A percentile compares a stretch with the other conserved stretches of the same genome.
Conservation (phyloP, 1,140 invertebrate genomes). For the Drosophila santomea region DNA sequence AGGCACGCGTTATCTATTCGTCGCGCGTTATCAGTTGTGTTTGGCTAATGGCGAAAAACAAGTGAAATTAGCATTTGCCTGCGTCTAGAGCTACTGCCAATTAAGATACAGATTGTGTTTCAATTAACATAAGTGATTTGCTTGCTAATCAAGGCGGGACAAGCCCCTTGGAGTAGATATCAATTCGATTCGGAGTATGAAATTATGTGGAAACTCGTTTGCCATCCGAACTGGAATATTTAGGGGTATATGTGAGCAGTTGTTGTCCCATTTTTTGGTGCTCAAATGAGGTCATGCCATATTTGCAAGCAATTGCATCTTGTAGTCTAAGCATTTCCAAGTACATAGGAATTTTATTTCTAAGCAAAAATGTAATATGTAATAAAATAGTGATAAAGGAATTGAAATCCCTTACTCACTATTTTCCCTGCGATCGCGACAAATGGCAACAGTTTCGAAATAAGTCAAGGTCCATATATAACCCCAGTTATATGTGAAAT, state of each 20-base stretch:
- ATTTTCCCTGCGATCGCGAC: not conserved
- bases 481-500: conserved; percentile 7
- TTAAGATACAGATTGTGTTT: conserved; percentile 52
- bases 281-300: not conserved
- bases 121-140: conserved; percentile 47
- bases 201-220: conserved; percentile 17
- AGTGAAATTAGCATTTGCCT: conserved; percentile 41
- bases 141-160: conserved; percentile 34
- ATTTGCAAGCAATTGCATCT: too few relatives aligned
- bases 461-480: conserved; percentile 58
- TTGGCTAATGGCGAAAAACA: conserved; percentile 42
- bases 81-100: conserved; percentile 18
- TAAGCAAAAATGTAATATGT: not conserved
- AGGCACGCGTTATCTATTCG: conserved; percentile 58
- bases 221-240: not conserved
- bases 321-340: too few relatives aligned
- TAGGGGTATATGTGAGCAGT: not conserved
- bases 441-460: conserved; percentile 30
- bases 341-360: too few relatives aligned
- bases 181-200: not conserved
- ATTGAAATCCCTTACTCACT: not conserved
- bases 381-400: not conserved
- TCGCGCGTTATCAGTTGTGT: conserved; percentile 47
- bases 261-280: conserved; percentile 1
- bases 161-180: conserved; percentile 22